phyloP scores from a whole-genome alignment of 2,797 vertebrate genomes.

The Halcyon smyrnensis region DNA sequence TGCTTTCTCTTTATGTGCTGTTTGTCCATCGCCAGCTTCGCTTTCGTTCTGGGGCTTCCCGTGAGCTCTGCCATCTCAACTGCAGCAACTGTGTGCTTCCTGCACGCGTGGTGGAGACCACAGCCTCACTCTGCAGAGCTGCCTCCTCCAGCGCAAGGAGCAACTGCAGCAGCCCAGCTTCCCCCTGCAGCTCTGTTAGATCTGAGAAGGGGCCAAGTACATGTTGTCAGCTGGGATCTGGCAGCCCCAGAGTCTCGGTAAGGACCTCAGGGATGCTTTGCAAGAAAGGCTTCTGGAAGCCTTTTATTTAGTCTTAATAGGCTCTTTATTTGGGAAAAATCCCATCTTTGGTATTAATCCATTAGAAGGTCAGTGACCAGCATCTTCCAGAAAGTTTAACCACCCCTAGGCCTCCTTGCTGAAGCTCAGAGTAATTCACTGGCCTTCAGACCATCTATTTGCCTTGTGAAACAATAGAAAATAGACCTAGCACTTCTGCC shows the following conservation, averaged over 20 bases:
- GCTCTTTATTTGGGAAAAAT: neutral
- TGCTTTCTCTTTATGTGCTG: constrained; percentile 56
- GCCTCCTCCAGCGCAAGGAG: constrained; percentile 77
- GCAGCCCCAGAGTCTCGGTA: neutral
- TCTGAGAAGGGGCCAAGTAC: constrained; percentile 27
- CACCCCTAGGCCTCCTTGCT: neutral
- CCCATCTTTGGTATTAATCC: neutral
- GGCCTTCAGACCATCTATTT: neutral
- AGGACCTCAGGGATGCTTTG: neutral
- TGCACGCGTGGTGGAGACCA: constrained; percentile 47
- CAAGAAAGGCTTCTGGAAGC: neutral
- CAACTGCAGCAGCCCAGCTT: constrained; percentile 77
- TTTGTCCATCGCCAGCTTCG: constrained; percentile 83
- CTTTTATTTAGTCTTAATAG: neutral
- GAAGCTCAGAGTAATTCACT: neutral
- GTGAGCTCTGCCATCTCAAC: constrained; percentile 79
- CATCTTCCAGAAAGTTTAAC: neutral
- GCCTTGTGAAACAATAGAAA: neutral
- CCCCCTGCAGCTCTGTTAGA: constrained; percentile 79
- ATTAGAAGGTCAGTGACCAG: neutral
- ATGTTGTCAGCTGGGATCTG: neutral
- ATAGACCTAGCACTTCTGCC: neutral
- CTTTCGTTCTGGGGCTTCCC: constrained; percentile 80
- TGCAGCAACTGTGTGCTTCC: constrained; percentile 73
- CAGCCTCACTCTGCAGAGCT: constrained; percentile 74